Evolutionary conservation across 2,113 vertebrate species (phyloP).

Genomic region (Mesembrinibis cayennensis): DNA sequence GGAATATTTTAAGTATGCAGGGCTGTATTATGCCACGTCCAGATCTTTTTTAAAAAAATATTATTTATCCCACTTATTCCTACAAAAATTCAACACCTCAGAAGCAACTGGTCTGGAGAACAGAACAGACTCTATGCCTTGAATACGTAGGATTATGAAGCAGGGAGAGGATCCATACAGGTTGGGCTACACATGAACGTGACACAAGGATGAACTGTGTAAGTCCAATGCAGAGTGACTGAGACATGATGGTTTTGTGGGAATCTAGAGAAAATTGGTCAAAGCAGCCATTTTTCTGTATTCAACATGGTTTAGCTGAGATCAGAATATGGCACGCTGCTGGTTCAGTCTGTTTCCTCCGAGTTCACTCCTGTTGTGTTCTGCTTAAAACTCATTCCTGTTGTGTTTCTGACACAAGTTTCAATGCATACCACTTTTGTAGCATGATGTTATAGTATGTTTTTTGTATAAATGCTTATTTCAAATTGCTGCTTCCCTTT

Average conservation of each 20-base stretch:
- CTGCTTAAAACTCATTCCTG: neutral
- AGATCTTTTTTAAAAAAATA: neutral
- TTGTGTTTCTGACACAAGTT: neutral
- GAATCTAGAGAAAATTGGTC: neutral
- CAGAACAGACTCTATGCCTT: neutral
- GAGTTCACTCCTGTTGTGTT: neutral
- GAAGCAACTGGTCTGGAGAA: neutral
- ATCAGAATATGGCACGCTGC: neutral
- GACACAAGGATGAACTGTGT: neutral
- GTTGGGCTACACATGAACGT: accelerated
- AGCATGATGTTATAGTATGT: neutral
- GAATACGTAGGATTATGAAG: neutral
- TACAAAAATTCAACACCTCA: neutral
- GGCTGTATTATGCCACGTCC: neutral
- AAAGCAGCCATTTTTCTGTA: neutral
- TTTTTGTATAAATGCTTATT: neutral
- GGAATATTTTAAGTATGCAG: neutral
- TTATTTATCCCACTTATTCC: neutral
- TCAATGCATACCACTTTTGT: accelerated
- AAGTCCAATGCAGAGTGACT: neutral
- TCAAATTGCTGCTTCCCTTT: neutral
- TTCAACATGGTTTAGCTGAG: neutral
- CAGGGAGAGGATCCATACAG: neutral
- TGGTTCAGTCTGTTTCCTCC: neutral
- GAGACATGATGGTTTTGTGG: neutral